Evolutionary conservation across 2,888 invertebrate genomes (phyloP), one percentile per base, ranked within the genome.

Genomic region (Polydrusus pterygomalis): DNA sequence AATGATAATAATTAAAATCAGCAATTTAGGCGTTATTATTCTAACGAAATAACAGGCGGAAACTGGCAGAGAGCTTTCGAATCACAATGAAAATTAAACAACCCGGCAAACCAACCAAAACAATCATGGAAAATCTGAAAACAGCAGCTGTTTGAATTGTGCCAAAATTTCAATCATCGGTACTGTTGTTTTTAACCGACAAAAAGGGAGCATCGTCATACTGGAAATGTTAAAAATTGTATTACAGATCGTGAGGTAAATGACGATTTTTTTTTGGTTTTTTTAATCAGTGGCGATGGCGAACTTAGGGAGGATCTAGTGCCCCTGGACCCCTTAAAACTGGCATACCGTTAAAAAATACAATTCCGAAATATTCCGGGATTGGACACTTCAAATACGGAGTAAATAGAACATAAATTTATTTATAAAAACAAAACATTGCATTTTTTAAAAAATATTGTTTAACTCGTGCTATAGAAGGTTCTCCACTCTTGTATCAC

Each of bases 41-140:
- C 38, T 65, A n/a, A 34, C 43, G 64, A 72, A 72, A 72, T 65
- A 65, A 72, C 72, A 58, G 51, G 58, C 65, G 56, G 54, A 5
- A 25, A 45, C 34, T 56, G 43, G 65, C 54, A 13, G 54, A 68
- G 68, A 54, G 64, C 62, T 70, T 63, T 65, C 65, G 58, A 72
- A 65, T 72, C 72, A 64, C 43, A 72, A 72, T 72, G 72, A 40
- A 65, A 69, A 72, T 56, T 47, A 60, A 64, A 73, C 67, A 73
- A 67, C 54, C 47, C 15, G 67, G 51, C 72, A 65, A 65, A 72
- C 56, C 64, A 72, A 72, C 54, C 64, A 76, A 76, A 76, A 77
- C 72, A 77, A 70, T 70, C 79, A 78, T 68, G 77, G 77, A 79
- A 83, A 82, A 81, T 83, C 82, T 80, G 81, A 79, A 81, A 80